phyloP scores from a whole-genome alignment of 2,797 vertebrate species.

The Acipenser transmontanus region DNA sequence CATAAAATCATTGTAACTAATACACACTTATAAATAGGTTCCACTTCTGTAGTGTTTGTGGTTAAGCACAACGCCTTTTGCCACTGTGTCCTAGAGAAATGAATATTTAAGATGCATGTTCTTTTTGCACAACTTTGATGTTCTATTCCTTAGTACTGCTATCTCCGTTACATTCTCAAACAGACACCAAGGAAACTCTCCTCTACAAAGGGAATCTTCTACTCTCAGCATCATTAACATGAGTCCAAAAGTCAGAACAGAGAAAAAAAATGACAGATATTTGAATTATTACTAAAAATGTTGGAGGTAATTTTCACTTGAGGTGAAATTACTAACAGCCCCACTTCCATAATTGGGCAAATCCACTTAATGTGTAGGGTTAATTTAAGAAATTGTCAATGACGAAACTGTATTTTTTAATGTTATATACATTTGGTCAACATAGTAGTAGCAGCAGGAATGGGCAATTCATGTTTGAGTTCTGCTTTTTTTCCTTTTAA shows the following conservation, averaged over 20 bases:
- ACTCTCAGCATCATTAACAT: neutral
- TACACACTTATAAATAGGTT: constrained; percentile 1
- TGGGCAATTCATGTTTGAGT: no score
- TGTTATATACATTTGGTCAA: no score
- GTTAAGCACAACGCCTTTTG: constrained; percentile 34
- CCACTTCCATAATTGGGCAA: no score
- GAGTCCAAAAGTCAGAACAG: constrained; percentile 1
- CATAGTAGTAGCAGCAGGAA: no score
- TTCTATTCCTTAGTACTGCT: neutral
- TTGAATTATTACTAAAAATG: neutral
- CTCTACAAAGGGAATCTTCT: neutral
- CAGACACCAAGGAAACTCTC: neutral
- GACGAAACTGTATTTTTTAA: no score
- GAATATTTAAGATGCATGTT: constrained; percentile 13
- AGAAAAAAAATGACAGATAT: neutral
- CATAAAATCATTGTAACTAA: no score
- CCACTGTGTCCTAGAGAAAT: constrained; percentile 38
- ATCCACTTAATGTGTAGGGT: no score
- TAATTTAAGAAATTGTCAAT: no score
- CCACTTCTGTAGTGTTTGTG: constrained; percentile 8
- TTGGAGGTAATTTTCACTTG: neutral
- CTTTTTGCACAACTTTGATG: neutral
- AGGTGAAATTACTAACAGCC: no score
- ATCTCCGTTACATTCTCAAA: neutral
- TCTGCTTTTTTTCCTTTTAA: no score